phyloP scores from a whole-genome alignment of 2,113 vertebrate species.

The Nesogale talazaci region DNA sequence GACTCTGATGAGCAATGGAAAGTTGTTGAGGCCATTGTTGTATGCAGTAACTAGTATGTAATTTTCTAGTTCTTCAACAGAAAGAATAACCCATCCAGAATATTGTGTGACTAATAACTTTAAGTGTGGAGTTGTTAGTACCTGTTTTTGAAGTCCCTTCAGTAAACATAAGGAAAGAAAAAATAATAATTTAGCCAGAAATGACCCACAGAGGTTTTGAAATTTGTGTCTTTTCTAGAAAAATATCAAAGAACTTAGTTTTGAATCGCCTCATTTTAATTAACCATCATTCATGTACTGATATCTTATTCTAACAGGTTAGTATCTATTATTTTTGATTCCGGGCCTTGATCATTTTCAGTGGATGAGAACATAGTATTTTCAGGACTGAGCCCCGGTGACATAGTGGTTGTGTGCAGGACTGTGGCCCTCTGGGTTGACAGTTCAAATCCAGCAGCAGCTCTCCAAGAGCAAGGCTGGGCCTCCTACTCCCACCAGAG shows the following conservation, averaged over 20 bases:
- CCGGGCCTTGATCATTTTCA: not conserved
- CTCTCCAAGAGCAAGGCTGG: too few relatives aligned
- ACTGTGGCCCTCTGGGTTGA: too few relatives aligned
- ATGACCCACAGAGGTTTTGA: not conserved
- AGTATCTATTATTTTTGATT: not conserved
- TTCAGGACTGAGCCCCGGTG: too few relatives aligned
- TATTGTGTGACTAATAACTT: too few relatives aligned
- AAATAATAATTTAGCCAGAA: not conserved
- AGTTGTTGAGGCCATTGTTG: not conserved
- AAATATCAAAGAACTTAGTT: conserved; percentile 19
- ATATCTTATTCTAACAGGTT: conserved; percentile 17
- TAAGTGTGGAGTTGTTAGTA: not conserved
- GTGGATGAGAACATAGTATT: conserved; percentile 65
- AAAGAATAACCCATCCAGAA: too few relatives aligned
- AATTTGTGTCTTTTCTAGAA: not conserved
- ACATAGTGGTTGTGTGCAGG: too few relatives aligned
- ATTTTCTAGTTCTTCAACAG: too few relatives aligned
- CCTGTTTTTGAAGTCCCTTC: not conserved
- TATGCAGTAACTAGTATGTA: not conserved
- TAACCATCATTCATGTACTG: not conserved
- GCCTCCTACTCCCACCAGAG: too few relatives aligned
- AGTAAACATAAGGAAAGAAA: not conserved
- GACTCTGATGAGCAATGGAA: not conserved
- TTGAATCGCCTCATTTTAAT: not conserved
- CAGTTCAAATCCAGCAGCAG: too few relatives aligned